Conservation (phyloP, 2,888 invertebrate species). For the Alcis repandata region DNA sequence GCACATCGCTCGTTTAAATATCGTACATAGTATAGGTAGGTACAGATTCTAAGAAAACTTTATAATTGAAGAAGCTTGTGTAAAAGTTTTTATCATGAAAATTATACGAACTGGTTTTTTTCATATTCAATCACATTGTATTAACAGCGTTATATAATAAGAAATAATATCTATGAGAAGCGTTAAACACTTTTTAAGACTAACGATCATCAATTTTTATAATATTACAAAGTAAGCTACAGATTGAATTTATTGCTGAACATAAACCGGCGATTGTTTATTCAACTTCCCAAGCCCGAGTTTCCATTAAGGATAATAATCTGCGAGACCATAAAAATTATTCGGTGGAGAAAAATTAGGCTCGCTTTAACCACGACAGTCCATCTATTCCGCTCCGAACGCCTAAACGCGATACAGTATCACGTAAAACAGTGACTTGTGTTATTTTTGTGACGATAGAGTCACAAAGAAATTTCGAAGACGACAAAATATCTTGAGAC, state of each 20-base stretch:
- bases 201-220: constrained; percentile 22
- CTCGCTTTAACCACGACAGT: constrained; percentile 76
- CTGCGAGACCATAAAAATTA: constrained; percentile 61
- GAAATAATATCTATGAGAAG: no score
- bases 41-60: constrained; percentile 1
- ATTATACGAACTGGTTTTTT: not conserved
- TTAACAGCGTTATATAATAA: no score
- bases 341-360: constrained; percentile 77
- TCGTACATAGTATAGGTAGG: constrained; percentile 1
- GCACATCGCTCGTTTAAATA: constrained; percentile 26
- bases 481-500: not conserved
- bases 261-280: constrained; percentile 35
- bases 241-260: constrained; percentile 35
- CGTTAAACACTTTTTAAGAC: not conserved
- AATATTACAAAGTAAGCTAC: constrained; percentile 35
- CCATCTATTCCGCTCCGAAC: constrained; percentile 72
- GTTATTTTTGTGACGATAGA: not conserved
- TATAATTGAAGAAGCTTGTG: constrained; percentile 4
- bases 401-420: constrained; percentile 67
- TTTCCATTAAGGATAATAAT: constrained; percentile 47
- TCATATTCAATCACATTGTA: not conserved
- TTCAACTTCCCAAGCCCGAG: constrained; percentile 36
- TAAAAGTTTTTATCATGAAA: not conserved
- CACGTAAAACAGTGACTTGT: constrained; percentile 29
- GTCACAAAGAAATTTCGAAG: not conserved